Evolutionary conservation across 2,797 vertebrate species (phyloP).

Genomic region (Peromyscus eremicus): DNA sequence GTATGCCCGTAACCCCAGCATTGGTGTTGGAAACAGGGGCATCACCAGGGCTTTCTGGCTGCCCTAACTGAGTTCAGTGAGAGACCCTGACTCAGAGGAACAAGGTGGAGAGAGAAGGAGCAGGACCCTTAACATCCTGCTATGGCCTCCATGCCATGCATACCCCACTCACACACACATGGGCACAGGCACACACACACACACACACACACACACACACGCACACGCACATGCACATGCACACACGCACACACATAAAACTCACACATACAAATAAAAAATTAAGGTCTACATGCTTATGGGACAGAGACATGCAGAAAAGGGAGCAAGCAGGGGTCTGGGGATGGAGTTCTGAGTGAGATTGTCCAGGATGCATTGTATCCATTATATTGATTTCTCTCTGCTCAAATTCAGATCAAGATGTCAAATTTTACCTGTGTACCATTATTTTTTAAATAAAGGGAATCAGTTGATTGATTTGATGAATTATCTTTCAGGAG

Average conservation of each 20-base stretch:
- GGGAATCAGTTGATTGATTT: background rate
- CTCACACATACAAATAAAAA: background rate
- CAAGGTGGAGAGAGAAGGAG: background rate
- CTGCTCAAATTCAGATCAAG: conserved; percentile 15
- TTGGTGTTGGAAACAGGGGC: no score
- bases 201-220: background rate
- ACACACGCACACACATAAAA: background rate
- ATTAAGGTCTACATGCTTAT: background rate
- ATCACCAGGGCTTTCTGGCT: background rate
- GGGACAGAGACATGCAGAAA: background rate
- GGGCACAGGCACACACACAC: background rate
- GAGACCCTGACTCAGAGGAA: background rate
- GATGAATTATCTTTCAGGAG: background rate
- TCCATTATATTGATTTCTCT: background rate
- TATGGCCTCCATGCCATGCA: background rate
- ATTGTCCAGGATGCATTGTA: background rate
- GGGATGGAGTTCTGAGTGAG: fast-evolving
- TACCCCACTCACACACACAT: background rate
- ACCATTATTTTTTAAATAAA: background rate
- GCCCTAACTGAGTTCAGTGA: background rate
- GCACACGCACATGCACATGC: background rate
- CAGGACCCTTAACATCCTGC: no score
- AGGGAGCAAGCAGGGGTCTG: background rate
- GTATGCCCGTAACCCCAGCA: no score
- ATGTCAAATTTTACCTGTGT: background rate